Conservation (phyloP, 2,797 vertebrate species). For the Lates japonicus region DNA sequence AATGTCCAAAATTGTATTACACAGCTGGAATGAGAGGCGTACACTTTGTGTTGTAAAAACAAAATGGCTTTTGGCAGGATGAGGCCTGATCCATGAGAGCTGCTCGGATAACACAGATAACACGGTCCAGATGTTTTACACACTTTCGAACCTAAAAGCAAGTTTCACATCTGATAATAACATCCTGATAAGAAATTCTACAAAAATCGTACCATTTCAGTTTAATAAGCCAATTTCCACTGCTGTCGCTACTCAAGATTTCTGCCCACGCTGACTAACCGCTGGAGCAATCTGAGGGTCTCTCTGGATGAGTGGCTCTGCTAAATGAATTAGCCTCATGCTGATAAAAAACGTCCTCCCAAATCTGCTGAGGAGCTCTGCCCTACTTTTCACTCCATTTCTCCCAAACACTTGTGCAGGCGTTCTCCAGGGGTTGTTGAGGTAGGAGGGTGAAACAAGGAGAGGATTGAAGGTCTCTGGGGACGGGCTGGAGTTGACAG, state of each 20-base stretch:
- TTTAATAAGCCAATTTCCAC: constrained; percentile 23
- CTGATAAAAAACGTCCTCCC: constrained; percentile 72
- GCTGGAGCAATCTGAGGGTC: constrained; percentile 53
- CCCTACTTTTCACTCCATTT: constrained; percentile 71
- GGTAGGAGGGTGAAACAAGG: constrained; percentile 36
- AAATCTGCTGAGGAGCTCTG: constrained; percentile 67
- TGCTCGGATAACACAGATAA: constrained; percentile 57
- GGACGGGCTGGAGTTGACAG: constrained; percentile 11
- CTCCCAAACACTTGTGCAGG: constrained; percentile 41
- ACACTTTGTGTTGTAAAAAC: constrained; percentile 33
- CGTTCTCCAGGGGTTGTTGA: constrained; percentile 40
- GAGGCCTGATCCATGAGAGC: constrained; percentile 45
- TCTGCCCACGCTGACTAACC: constrained; percentile 33
- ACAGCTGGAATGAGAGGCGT: constrained; percentile 47
- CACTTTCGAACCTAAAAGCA: neutral
- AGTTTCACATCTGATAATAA: constrained; percentile 6
- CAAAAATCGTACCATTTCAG: constrained; percentile 11
- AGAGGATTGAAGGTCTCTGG: constrained; percentile 21
- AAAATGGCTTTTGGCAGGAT: constrained; percentile 45
- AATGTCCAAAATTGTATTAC: constrained; percentile 21
- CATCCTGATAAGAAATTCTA: constrained; percentile 18
- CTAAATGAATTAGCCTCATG: constrained; percentile 70
- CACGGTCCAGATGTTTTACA: constrained; percentile 53
- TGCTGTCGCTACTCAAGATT: constrained; percentile 24
- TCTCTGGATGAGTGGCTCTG: constrained; percentile 63